Evolutionary conservation across 2,113 vertebrate species (phyloP).

Genomic region (Hippoglossus stenolepis): DNA sequence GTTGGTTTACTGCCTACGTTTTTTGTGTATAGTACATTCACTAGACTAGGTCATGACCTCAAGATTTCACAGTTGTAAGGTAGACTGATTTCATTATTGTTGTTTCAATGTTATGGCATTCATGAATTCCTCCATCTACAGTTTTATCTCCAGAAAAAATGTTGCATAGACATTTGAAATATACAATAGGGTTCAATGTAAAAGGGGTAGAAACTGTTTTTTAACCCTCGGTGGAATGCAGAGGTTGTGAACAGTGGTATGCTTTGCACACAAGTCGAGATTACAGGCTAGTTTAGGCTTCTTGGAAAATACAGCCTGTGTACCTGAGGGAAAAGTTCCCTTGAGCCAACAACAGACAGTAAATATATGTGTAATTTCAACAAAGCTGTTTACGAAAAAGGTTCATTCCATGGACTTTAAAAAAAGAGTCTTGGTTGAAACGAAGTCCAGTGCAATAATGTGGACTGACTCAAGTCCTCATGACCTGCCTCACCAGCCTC

Average conservation of each 20-base stretch:
- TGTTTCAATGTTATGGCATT: slow-evolving; percentile 41
- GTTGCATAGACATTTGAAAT: slow-evolving; percentile 11
- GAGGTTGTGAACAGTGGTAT: slow-evolving; percentile 14
- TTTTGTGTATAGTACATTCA: background rate
- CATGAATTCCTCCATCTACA: slow-evolving; percentile 27
- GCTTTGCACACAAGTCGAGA: slow-evolving; percentile 33
- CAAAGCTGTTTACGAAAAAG: background rate
- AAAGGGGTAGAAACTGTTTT: slow-evolving; percentile 7
- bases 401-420: background rate
- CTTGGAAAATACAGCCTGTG: background rate
- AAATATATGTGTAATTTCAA: slow-evolving; percentile 9
- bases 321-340: background rate
- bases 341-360: background rate
- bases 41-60: slow-evolving; percentile 25
- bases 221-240: slow-evolving; percentile 40
- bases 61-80: slow-evolving; percentile 7
- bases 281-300: slow-evolving; percentile 26
- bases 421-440: slow-evolving; percentile 10
- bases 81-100: slow-evolving; percentile 26
- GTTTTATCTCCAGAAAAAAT: slow-evolving; percentile 46
- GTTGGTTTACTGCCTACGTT: too few species aligned
- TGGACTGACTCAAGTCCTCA: background rate
- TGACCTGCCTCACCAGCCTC: background rate
- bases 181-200: slow-evolving; percentile 8
- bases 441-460: background rate